Percentiles rank a stretch among this genome's conserved stretches.
Conservation (phyloP, 2,888 invertebrate genomes). For the Epistrophella euchroma region DNA sequence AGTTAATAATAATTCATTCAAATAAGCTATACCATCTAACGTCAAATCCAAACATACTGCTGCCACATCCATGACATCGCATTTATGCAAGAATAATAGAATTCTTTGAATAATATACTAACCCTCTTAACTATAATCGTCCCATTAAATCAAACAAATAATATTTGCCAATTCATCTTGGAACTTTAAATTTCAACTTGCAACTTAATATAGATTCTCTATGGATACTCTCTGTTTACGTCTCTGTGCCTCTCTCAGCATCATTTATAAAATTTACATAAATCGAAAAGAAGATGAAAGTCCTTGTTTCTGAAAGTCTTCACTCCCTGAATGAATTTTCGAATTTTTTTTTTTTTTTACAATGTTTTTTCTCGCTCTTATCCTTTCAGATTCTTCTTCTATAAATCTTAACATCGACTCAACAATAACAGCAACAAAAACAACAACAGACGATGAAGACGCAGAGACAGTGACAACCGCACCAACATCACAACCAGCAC, state of each 20-base stretch:
- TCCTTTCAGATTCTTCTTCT: constrained; percentile 49
- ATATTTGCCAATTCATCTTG: constrained; percentile 59
- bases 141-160: constrained; percentile 66
- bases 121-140: constrained; percentile 36
- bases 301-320: too few relatives aligned
- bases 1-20: background rate
- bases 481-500: constrained; percentile 77
- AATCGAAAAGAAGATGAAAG: constrained; percentile 61
- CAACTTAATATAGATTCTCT: constrained; percentile 55
- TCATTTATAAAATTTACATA: constrained; percentile 69
- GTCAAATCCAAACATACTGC: background rate
- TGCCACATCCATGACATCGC: background rate
- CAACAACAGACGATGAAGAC: constrained; percentile 15
- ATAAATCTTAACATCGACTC: constrained; percentile 37
- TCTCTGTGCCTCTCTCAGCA: too few relatives aligned
- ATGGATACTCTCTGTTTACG: constrained; percentile 25
- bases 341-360: background rate
- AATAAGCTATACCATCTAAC: background rate
- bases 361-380: constrained; percentile 29
- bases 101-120: constrained; percentile 14
- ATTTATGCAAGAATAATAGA: background rate
- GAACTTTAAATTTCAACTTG: constrained; percentile 30
- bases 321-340: background rate
- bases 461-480: constrained; percentile 30
- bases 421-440: background rate